phyloP scores from a whole-genome alignment of 1,140 invertebrate genomes.

The Heliconius congener region DNA sequence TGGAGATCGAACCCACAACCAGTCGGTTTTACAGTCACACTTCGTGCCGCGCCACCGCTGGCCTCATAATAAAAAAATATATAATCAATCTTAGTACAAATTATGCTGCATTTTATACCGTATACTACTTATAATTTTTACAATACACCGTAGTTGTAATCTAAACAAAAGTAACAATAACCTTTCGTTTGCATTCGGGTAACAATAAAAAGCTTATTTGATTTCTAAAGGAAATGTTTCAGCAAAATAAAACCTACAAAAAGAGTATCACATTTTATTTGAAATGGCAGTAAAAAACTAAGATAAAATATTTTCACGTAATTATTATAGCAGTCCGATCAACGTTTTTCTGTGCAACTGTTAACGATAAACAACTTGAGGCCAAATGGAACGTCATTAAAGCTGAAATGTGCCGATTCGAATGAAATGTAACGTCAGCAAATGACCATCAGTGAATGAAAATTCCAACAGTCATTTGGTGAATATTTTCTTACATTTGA shows the following conservation, averaged over 20 bases:
- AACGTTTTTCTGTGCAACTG: neutral
- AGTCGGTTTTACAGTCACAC: too few species aligned
- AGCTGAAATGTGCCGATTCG: slow-evolving; percentile 8
- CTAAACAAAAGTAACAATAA: too few species aligned
- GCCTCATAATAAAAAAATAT: too few species aligned
- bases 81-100: too few species aligned
- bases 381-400: slow-evolving; percentile 8
- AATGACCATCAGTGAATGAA: too few species aligned
- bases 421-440: neutral
- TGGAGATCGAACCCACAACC: too few species aligned
- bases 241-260: neutral
- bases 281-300: neutral
- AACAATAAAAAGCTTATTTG: too few species aligned
- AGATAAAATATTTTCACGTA: neutral
- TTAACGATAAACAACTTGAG: slow-evolving; percentile 8
- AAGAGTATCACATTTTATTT: neutral
- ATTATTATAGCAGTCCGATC: neutral
- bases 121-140: too few species aligned
- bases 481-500: neutral
- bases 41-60: too few species aligned
- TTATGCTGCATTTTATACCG: too few species aligned
- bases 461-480: neutral
- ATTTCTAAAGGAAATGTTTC: neutral
- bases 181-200: too few species aligned
- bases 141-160: too few species aligned